Evolutionary conservation across 2,113 vertebrate genomes (phyloP).

Genomic region (Odocoileus hemionus): DNA sequence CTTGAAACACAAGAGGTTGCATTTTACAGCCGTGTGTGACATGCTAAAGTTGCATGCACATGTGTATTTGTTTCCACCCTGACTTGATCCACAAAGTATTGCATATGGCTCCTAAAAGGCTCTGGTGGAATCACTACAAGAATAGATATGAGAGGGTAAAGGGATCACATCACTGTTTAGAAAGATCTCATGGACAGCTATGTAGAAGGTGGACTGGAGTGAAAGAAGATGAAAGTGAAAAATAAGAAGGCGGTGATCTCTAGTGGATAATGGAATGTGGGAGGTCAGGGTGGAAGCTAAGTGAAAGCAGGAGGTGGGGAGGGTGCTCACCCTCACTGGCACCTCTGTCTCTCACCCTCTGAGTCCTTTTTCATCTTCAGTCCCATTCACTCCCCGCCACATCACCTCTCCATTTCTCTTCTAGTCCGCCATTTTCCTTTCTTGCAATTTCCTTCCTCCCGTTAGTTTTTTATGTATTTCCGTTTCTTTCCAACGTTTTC

Average conservation of each 20-base stretch:
- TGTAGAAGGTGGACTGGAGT: background rate
- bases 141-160: too few species aligned
- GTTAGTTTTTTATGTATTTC: background rate
- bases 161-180: background rate
- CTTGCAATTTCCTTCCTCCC: background rate
- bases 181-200: background rate
- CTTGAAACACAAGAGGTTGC: background rate
- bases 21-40: background rate
- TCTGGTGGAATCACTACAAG: too few species aligned
- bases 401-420: background rate
- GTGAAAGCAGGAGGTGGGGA: background rate
- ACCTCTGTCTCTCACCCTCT: background rate
- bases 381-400: rapidly evolving
- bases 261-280: too few species aligned
- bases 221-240: background rate
- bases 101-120: background rate
- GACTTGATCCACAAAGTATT: background rate
- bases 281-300: too few species aligned
- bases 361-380: background rate
- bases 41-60: background rate
- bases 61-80: background rate
- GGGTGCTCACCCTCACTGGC: background rate
- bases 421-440: background rate
- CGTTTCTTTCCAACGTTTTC: background rate
- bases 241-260: background rate